phyloP scores from a whole-genome alignment of 2,888 invertebrate species.

The Oscheius sp. region DNA sequence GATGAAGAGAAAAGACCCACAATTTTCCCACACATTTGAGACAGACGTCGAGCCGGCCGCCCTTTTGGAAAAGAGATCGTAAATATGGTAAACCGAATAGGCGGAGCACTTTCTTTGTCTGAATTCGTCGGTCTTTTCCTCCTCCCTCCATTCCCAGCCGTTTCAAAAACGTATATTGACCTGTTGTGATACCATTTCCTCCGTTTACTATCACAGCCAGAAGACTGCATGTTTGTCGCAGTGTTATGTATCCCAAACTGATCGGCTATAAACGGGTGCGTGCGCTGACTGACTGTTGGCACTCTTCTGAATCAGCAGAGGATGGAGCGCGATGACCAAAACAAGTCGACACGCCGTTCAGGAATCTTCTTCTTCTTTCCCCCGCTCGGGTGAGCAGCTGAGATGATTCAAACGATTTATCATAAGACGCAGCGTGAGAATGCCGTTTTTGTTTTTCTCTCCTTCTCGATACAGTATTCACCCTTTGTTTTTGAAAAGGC shows the following conservation, averaged over 20 bases:
- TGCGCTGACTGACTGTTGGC: constrained; percentile 9
- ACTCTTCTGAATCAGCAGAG: constrained; percentile 21
- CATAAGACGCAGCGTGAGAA: not conserved
- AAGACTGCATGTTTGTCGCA: not conserved
- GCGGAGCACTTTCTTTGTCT: no score
- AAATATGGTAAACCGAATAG: no score
- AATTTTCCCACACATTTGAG: not conserved
- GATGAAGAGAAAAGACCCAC: not conserved
- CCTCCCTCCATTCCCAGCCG: no score
- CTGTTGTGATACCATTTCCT: no score
- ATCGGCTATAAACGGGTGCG: constrained; percentile 16
- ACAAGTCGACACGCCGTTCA: not conserved
- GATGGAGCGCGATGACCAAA: constrained; percentile 3
- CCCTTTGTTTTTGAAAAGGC: not conserved
- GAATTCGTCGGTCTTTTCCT: no score
- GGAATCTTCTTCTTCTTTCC: not conserved
- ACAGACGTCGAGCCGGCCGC: no score
- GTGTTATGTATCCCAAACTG: not conserved
- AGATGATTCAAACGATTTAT: not conserved
- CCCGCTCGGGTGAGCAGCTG: not conserved
- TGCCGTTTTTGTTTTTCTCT: not conserved
- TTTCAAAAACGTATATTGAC: no score
- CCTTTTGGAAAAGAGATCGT: no score
- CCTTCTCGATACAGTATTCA: not conserved
- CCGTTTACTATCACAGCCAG: no score